Evolutionary conservation across 2,113 vertebrate genomes (phyloP).

Genomic region (Telmatochromis bifrenatus): DNA sequence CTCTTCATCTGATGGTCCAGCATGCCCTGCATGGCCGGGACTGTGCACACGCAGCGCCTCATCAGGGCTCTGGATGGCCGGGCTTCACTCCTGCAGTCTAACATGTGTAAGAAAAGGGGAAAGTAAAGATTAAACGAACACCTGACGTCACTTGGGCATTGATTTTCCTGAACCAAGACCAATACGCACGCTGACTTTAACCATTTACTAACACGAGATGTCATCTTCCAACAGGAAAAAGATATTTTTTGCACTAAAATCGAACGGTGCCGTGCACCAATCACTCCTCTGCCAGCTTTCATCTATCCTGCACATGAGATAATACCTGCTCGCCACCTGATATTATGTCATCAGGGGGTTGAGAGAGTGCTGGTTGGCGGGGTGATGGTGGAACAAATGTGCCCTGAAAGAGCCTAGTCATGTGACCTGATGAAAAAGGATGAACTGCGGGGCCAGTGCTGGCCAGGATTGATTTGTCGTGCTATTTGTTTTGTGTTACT

Average conservation of each 20-base stretch:
- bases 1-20: constrained; percentile 35
- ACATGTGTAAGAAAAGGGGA: not conserved
- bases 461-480: constrained; percentile 70
- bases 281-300: constrained; percentile 23
- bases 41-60: constrained; percentile 57
- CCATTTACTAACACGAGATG: constrained; percentile 58
- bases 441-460: constrained; percentile 58
- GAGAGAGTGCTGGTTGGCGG: constrained; percentile 17
- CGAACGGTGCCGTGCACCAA: not conserved
- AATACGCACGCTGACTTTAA: not conserved
- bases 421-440: constrained; percentile 63
- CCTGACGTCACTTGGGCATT: constrained; percentile 17
- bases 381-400: constrained; percentile 16
- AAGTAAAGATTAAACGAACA: not conserved
- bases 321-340: constrained; percentile 24
- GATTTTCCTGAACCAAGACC: constrained; percentile 1
- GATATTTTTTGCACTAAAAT: constrained; percentile 4
- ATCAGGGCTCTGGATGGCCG: constrained; percentile 48
- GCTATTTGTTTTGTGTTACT: constrained; percentile 64
- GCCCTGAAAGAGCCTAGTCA: constrained; percentile 49
- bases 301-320: not conserved
- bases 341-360: constrained; percentile 7
- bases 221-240: constrained; percentile 67
- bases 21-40: constrained; percentile 59
- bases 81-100: constrained; percentile 6